Evolutionary conservation across 2,113 vertebrate genomes (phyloP).

Genomic region (Pipa parva): DNA sequence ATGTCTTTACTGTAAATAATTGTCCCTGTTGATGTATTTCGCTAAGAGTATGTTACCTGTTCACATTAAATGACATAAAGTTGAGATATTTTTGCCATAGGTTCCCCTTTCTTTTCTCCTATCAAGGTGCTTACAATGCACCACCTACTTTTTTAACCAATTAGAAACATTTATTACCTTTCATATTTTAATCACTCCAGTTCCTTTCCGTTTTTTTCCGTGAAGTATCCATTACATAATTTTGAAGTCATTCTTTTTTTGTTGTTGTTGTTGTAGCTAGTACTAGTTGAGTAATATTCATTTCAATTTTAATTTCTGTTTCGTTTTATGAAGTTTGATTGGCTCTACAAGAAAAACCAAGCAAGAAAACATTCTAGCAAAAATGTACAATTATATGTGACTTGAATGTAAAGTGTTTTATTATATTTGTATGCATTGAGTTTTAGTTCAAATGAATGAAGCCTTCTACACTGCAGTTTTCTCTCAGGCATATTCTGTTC

Average conservation of each 20-base stretch:
- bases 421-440: neutral
- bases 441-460: constrained; percentile 2
- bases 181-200: neutral
- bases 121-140: constrained; percentile 28
- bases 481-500: neutral
- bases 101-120: neutral
- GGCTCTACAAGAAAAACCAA: neutral
- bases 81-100: neutral
- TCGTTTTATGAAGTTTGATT: neutral
- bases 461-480: neutral
- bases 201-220: neutral
- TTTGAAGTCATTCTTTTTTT: neutral
- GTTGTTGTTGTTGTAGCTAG: neutral
- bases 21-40: too few species aligned
- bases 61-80: neutral
- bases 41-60: neutral
- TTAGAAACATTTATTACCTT: neutral
- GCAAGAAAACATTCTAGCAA: neutral
- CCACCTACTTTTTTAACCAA: neutral
- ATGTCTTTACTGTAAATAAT: too few species aligned
- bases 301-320: neutral
- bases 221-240: neutral
- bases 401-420: constrained; percentile 25
- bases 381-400: constrained; percentile 3
- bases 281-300: neutral